phyloP scores from a whole-genome alignment of 2,888 invertebrate species.

The Tetheella fluctuosa region DNA sequence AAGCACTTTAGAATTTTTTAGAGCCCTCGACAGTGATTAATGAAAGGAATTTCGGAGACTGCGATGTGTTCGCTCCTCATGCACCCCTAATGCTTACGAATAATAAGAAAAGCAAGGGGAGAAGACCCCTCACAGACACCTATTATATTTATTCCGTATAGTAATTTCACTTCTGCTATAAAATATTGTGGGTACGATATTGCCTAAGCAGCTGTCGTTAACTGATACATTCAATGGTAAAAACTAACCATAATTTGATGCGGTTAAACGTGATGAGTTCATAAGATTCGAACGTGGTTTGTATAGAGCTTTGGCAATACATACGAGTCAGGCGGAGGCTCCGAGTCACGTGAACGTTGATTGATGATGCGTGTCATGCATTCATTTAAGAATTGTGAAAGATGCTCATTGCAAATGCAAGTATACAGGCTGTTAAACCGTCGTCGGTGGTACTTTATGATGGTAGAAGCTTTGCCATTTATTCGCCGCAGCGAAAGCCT shows the following conservation, averaged over 20 bases:
- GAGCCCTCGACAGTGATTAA: constrained; percentile 81
- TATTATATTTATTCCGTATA: constrained; percentile 50
- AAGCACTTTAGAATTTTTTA: constrained; percentile 77
- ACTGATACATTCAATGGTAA: constrained; percentile 45
- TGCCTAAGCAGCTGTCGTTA: constrained; percentile 62
- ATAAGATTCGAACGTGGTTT: constrained; percentile 56
- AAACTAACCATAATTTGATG: constrained; percentile 62
- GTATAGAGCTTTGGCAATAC: constrained; percentile 69
- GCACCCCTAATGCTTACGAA: constrained; percentile 53
- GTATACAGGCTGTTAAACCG: constrained; percentile 32
- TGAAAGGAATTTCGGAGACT: constrained; percentile 75
- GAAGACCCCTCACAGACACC: constrained; percentile 52
- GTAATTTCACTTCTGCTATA: constrained; percentile 66
- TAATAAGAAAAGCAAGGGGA: constrained; percentile 68
- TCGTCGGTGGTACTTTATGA: constrained; percentile 29
- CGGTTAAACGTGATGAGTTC: constrained; percentile 72
- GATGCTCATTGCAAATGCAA: constrained; percentile 43
- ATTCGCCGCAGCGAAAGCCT: constrained; percentile 22
- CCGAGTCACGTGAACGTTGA: constrained; percentile 60
- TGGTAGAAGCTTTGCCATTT: constrained; percentile 26
- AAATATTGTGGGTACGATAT: constrained; percentile 66
- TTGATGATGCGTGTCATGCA: constrained; percentile 61
- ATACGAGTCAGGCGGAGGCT: constrained; percentile 13
- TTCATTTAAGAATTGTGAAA: constrained; percentile 56
- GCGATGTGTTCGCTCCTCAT: constrained; percentile 56